Evolutionary conservation across 2,797 vertebrate species (phyloP).

Genomic region (Ctenochaetus hawaiiensis): DNA sequence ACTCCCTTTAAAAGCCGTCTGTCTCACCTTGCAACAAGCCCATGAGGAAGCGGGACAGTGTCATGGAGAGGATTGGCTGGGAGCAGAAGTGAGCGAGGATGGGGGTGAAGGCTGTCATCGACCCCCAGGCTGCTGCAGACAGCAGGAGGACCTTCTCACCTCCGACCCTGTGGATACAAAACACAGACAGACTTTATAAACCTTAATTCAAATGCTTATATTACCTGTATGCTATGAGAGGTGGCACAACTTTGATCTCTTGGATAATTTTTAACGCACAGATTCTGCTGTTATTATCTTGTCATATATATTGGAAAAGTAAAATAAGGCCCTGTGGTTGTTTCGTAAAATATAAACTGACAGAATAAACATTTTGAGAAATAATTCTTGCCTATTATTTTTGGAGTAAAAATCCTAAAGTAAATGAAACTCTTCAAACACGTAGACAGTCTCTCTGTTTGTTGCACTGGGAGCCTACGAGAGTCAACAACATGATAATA

Average conservation of each 20-base stretch:
- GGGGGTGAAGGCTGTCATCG: constrained; percentile 91
- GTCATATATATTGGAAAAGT: background rate
- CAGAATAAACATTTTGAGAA: background rate
- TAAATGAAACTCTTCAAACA: background rate
- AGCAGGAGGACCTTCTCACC: constrained; percentile 95
- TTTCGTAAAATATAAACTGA: background rate
- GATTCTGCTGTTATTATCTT: background rate
- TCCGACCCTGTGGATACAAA: constrained; percentile 87
- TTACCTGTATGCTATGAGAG: background rate
- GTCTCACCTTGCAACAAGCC: constrained; percentile 94
- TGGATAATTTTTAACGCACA: background rate
- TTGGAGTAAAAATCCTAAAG: background rate
- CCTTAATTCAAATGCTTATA: background rate
- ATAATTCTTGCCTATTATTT: background rate
- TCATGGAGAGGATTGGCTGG: constrained; percentile 91
- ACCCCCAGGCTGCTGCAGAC: constrained; percentile 93
- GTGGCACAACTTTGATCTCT: too few species aligned
- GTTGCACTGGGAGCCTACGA: background rate
- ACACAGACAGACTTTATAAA: background rate
- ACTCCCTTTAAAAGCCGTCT: background rate
- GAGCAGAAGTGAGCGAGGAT: constrained; percentile 89
- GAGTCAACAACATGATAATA: background rate
- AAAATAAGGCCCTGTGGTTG: background rate
- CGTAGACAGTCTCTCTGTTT: background rate
- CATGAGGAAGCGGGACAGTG: constrained; percentile 91